Evolutionary conservation across 2,888 invertebrate genomes (phyloP).

Genomic region (Caenorhabditis japonica): DNA sequence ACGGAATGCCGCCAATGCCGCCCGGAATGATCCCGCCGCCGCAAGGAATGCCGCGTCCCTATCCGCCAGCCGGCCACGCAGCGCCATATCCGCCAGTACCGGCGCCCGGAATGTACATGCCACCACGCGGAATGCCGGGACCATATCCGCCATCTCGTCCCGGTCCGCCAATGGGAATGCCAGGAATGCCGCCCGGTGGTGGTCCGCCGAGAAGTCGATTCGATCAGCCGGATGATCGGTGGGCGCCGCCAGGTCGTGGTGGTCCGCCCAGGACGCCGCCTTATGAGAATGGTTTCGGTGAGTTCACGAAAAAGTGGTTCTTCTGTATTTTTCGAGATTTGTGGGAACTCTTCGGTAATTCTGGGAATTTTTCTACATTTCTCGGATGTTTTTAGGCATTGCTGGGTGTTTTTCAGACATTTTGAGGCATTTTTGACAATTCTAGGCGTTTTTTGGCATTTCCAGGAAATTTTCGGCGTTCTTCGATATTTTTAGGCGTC

Average conservation of each 20-base stretch:
- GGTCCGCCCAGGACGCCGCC: constrained; percentile 45
- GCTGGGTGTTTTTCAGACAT: no score
- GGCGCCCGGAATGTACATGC: constrained; percentile 38
- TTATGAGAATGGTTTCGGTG: constrained; percentile 38
- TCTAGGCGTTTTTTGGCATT: no score
- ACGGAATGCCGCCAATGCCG: constrained; percentile 59
- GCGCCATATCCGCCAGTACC: constrained; percentile 23
- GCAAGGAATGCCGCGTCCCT: constrained; percentile 34
- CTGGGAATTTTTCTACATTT: no score
- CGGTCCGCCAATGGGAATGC: constrained; percentile 15
- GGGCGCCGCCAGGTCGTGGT: constrained; percentile 13
- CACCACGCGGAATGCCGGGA: constrained; percentile 48
- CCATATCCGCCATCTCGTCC: constrained; percentile 34
- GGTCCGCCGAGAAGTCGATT: constrained; percentile 33
- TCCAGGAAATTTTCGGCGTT: no score
- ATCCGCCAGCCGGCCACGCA: constrained; percentile 25
- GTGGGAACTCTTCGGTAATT: no score
- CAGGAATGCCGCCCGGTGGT: constrained; percentile 2
- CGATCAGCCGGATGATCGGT: constrained; percentile 33
- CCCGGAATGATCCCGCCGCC: constrained; percentile 58
- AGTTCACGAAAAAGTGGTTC: background rate
- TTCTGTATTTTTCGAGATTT: background rate
- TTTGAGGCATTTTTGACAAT: no score
- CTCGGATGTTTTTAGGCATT: no score
- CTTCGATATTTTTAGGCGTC: no score